Evolutionary conservation across 1,140 invertebrate species (phyloP).

Genomic region (Diabrotica virgifera): DNA sequence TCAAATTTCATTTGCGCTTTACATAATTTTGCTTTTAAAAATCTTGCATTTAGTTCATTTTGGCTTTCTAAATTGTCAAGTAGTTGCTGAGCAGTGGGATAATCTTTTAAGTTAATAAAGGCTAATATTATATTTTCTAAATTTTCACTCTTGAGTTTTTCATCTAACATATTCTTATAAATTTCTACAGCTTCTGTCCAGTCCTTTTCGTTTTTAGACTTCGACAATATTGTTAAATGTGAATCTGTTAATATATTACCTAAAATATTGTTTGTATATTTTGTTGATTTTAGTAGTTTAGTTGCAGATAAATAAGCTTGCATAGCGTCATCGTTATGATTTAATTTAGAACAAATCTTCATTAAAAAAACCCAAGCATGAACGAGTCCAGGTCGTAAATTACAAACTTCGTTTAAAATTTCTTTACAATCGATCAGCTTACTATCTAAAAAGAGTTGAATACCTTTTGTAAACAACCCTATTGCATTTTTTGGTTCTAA

Average conservation of each 20-base stretch:
- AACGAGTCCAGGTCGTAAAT: constrained; percentile 41
- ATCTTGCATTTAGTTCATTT: constrained; percentile 30
- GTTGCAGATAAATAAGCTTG: constrained; percentile 44
- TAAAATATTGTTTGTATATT: constrained; percentile 26
- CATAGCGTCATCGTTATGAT: constrained; percentile 56
- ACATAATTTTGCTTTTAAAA: constrained; percentile 45
- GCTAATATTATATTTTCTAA: constrained; percentile 27
- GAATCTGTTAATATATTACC: constrained; percentile 12
- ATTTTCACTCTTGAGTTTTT: constrained; percentile 5
- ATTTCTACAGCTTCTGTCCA: constrained; percentile 51
- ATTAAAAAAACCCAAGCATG: constrained; percentile 51
- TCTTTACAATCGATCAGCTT: constrained; percentile 57
- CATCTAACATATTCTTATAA: constrained; percentile 26
- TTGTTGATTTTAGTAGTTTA: constrained; percentile 43
- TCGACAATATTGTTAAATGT: constrained; percentile 18
- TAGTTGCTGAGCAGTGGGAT: constrained; percentile 26
- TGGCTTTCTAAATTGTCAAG: constrained; percentile 20
- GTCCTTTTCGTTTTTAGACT: constrained; percentile 49
- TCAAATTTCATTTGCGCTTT: constrained; percentile 53
- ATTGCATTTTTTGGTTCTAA: constrained; percentile 57
- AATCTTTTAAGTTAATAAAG: constrained; percentile 38
- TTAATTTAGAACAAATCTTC: constrained; percentile 55
- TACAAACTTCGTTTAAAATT: constrained; percentile 42
- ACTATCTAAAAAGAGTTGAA: constrained; percentile 52
- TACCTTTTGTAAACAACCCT: constrained; percentile 59